phyloP scores from a whole-genome alignment of 2,888 invertebrate genomes.

The Tipula helvola region DNA sequence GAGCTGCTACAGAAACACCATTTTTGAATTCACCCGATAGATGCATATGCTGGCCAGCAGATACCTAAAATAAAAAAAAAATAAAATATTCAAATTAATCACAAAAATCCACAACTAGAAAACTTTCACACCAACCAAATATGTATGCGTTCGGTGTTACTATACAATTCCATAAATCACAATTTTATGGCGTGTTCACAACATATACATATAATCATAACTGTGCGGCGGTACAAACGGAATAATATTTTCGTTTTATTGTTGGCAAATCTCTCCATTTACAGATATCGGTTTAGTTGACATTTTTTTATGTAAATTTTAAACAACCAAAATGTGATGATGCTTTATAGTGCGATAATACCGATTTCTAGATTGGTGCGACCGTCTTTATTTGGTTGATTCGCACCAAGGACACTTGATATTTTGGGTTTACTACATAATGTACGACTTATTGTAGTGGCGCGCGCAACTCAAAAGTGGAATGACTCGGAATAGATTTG shows the following conservation, averaged over 20 bases:
- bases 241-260: background rate
- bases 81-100: background rate
- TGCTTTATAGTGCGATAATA: background rate
- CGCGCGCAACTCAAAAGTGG: background rate
- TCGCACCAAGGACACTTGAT: background rate
- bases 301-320: background rate
- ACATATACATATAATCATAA: background rate
- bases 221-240: background rate
- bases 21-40: conserved; percentile 58
- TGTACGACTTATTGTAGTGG: background rate
- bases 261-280: background rate
- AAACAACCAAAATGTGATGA: background rate
- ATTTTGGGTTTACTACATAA: background rate
- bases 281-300: background rate
- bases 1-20: conserved; percentile 69
- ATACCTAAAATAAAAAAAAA: conserved; percentile 44
- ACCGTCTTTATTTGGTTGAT: background rate
- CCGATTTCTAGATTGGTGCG: background rate
- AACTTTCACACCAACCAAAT: background rate
- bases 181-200: background rate
- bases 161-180: background rate
- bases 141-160: background rate
- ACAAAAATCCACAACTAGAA: background rate
- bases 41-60: conserved; percentile 76
- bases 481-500: background rate